These are phyloP conservation scores for Rallus limicola DNA, from an alignment of 2,113 vertebrate species.

Conservation along the genomic window DNA sequence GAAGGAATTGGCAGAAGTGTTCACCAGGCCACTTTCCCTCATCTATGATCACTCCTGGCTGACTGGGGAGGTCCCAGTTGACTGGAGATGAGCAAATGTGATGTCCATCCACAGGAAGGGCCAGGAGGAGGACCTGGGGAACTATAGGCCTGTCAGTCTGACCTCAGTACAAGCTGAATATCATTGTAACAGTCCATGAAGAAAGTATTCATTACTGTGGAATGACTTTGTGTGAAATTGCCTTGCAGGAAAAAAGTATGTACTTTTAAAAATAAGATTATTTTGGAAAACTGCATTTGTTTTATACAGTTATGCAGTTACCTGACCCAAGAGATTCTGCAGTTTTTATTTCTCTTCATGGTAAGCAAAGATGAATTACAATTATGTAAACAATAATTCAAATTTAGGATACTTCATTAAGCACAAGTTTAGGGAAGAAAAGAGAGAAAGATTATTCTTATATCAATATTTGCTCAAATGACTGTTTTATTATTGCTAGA, in stretches of 20 bases:
- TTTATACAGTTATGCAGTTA: background rate
- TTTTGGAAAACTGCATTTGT: background rate
- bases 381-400: background rate
- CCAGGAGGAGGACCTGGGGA: too few relatives aligned
- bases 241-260: background rate
- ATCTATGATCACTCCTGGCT: too few relatives aligned
- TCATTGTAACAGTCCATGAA: background rate
- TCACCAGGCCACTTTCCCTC: too few relatives aligned
- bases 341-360: background rate
- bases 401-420: background rate
- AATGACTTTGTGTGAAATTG: background rate
- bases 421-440: background rate
- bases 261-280: background rate
- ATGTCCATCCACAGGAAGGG: too few relatives aligned
- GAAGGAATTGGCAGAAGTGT: too few relatives aligned
- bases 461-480: background rate
- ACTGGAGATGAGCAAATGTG: too few relatives aligned
- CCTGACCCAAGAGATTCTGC: background rate
- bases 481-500: background rate
- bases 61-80: too few relatives aligned
- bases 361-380: background rate
- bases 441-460: background rate
- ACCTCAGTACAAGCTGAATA: background rate
- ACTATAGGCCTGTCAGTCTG: too few relatives aligned
- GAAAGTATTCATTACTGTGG: background rate